Percentiles rank a stretch among this genome's conserved stretches.
phyloP scores from a whole-genome alignment of 2,888 invertebrate species.

The Troides helena region DNA sequence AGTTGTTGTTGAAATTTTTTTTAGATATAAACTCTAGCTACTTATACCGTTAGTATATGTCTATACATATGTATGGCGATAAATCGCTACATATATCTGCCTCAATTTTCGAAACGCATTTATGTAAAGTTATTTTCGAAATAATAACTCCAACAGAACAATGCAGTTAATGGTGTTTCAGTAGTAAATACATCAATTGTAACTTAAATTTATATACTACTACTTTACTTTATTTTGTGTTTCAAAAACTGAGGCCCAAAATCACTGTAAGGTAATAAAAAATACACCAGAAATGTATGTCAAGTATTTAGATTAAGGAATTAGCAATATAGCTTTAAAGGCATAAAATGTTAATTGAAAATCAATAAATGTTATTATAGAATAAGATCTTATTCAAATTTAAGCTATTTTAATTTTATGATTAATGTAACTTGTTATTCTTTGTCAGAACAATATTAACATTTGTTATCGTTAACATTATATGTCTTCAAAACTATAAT shows the following conservation, averaged over 20 bases:
- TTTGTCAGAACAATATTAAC: not conserved
- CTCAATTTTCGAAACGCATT: conserved; percentile 41
- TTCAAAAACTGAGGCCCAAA: conserved; percentile 55
- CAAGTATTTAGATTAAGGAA: conserved; percentile 43
- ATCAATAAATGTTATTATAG: not conserved
- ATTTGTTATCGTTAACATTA: conserved; percentile 29
- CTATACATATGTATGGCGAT: conserved; percentile 7
- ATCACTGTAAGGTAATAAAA: conserved; percentile 76
- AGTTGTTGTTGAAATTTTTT: conserved; percentile 43
- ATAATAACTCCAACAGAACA: not conserved
- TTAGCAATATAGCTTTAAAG: conserved; percentile 23
- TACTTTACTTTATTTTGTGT: conserved; percentile 35
- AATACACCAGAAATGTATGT: conserved; percentile 70
- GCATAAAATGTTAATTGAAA: conserved; percentile 27
- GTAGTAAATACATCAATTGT: not conserved
- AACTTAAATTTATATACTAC: not conserved
- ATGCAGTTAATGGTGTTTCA: not conserved
- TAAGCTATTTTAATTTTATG: not conserved
- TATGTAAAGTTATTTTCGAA: not conserved
- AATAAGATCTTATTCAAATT: not conserved
- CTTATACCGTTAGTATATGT: conserved; percentile 5
- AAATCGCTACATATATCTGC: conserved; percentile 27
- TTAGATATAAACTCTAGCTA: conserved; percentile 24
- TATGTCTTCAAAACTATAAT: conserved; percentile 29
- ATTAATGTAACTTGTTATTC: not conserved